Conservation (phyloP, 2,113 vertebrate species). For the Clarias magur region DNA sequence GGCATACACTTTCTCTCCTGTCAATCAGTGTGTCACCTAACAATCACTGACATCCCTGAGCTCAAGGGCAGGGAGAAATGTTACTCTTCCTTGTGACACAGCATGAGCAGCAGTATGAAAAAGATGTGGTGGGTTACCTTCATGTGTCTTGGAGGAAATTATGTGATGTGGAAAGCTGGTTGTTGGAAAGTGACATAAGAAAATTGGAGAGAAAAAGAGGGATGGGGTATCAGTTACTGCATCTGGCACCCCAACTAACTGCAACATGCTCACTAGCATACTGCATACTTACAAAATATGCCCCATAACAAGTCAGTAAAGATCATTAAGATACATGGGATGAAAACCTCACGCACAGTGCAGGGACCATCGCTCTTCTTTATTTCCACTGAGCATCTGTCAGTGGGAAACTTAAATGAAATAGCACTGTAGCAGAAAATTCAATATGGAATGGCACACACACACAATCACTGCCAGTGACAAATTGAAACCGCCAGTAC, state of each 20-base stretch:
- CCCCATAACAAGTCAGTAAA: background rate
- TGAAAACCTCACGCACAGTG: background rate
- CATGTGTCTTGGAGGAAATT: background rate
- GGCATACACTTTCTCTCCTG: background rate
- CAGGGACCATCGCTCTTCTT: slow-evolving; percentile 1
- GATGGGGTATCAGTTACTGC: no score
- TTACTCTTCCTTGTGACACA: background rate
- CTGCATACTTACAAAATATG: background rate
- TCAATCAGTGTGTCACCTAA: background rate
- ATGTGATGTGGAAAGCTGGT: background rate
- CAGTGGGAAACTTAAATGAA: slow-evolving; percentile 29
- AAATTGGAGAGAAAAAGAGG: background rate
- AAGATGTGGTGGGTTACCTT: background rate
- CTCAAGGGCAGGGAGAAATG: background rate
- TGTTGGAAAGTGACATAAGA: background rate
- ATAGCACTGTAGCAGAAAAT: slow-evolving; percentile 42
- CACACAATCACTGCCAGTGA: slow-evolving; percentile 25
- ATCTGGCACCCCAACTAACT: background rate
- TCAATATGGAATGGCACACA: slow-evolving; percentile 24
- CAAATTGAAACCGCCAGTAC: slow-evolving; percentile 39
- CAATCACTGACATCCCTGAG: background rate
- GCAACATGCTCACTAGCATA: no score
- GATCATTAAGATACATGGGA: background rate
- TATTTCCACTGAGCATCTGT: slow-evolving; percentile 15
- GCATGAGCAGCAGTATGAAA: background rate